Evolutionary conservation across 2,888 invertebrate species (phyloP).

Genomic region (Acanthacorydalis orientalis): DNA sequence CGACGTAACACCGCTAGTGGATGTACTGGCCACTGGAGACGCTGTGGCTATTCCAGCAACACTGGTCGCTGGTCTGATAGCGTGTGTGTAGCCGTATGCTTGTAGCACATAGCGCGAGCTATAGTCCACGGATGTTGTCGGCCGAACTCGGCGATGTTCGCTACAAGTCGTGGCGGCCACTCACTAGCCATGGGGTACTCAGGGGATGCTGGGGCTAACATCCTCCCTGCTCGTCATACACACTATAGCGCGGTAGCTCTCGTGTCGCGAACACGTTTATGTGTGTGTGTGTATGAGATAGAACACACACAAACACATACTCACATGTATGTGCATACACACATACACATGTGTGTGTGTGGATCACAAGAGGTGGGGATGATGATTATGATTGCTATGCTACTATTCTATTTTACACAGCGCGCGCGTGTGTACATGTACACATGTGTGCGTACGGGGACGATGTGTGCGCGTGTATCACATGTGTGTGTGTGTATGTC

Average conservation of each 20-base stretch:
- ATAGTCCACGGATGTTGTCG: constrained; percentile 16
- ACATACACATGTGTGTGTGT: too few relatives aligned
- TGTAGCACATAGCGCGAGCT: constrained; percentile 28
- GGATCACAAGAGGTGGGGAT: not conserved
- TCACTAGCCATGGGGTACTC: constrained; percentile 36
- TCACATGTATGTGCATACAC: too few relatives aligned
- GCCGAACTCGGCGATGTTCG: constrained; percentile 18
- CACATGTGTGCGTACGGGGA: too few relatives aligned
- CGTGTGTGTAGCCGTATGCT: constrained; percentile 25
- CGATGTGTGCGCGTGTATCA: not conserved
- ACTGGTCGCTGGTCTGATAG: constrained; percentile 27
- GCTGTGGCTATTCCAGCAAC: constrained; percentile 21
- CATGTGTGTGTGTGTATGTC: not conserved
- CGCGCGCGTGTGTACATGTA: too few relatives aligned
- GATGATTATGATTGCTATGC: too few relatives aligned
- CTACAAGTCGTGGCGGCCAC: constrained; percentile 22
- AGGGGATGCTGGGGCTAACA: constrained; percentile 26
- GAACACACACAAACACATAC: too few relatives aligned
- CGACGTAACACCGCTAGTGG: constrained; percentile 6
- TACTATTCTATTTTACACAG: too few relatives aligned
- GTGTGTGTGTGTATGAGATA: too few relatives aligned
- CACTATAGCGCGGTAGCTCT: constrained; percentile 1
- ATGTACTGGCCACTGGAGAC: constrained; percentile 12
- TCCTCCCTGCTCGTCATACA: constrained; percentile 16
- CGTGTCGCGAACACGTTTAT: not conserved